Evolutionary conservation across 2,113 vertebrate genomes (phyloP), one percentile per base, ranked within the genome.

Genomic region (Phoxinus phoxinus): DNA sequence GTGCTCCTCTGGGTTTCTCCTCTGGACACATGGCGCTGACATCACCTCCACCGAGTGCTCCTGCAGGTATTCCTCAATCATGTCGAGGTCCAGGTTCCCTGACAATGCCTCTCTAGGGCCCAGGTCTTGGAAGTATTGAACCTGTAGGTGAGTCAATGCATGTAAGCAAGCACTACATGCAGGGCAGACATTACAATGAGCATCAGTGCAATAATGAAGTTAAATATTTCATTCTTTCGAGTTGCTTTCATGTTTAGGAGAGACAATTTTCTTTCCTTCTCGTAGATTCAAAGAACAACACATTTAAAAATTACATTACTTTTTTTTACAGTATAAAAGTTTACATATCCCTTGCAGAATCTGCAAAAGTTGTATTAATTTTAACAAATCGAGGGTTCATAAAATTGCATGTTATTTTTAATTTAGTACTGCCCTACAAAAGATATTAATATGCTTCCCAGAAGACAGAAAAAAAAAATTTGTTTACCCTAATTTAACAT

Each of bases 21-120:
- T 76, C 32, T 83, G 86, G 11, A 84, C 53, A 11, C 84, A 78
- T 6, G 65, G 82, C 8, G 83, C 88, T 21, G 87, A 90, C 85
- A 92, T 91, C 58, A 95, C 91, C n/a, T 95, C 94, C 81, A 91
- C 89, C 0, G 93, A 93, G 35, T 95, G 94, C 86, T 95, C 95
- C 90, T 95, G 93, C 61, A 96, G 91, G 86, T 95, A 96, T 86
- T 96, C 94, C 87, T 96, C 94, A 0, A 96, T 95, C 72, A 95
- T 93, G 59, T 96, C 95, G 84, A 96, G 91, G 81, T 96, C 95
- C 51, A 95, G 90, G 85, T 94, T 93, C 0, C 91, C 88, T 25
- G 86, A 91, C 7, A 93, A 84, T 1, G 25, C 12, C 9, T 86
- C 81, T 15, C 59, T 59, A 46, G 81, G 87, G 59, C 91, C 88